Percentiles rank a stretch among this genome's conserved stretches.
Evolutionary conservation across 2,113 vertebrate genomes (phyloP).

Genomic region (Acinonyx jubatus): DNA sequence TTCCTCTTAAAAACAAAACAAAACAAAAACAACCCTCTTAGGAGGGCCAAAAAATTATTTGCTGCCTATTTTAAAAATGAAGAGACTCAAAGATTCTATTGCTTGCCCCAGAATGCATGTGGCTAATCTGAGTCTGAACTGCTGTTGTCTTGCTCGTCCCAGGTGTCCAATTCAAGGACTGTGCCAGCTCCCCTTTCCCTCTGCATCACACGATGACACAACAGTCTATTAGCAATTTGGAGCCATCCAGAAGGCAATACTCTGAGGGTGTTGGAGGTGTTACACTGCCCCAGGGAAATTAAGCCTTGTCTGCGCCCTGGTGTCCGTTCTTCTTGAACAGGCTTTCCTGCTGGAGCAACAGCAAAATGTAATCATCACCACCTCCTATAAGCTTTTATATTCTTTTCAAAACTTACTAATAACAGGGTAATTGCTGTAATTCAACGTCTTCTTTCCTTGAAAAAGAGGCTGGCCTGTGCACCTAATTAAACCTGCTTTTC

Average conservation of each 20-base stretch:
- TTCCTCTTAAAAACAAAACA: neutral
- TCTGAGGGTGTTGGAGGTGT: neutral
- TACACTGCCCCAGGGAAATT: neutral
- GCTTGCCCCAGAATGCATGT: neutral
- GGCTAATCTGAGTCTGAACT: neutral
- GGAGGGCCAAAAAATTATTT: neutral
- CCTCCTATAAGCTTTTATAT: neutral
- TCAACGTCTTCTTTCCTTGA: neutral
- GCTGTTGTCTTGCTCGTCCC: neutral
- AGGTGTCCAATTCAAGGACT: neutral
- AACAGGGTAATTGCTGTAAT: conserved; percentile 42
- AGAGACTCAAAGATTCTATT: neutral
- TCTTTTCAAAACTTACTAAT: neutral
- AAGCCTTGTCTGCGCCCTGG: neutral
- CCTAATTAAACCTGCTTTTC: conserved; percentile 49
- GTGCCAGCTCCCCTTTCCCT: neutral
- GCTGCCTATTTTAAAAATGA: neutral
- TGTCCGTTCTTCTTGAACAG: neutral
- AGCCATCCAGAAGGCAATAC: neutral
- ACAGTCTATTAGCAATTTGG: neutral
- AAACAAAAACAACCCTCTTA: neutral
- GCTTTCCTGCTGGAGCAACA: neutral
- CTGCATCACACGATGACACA: neutral
- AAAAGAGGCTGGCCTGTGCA: neutral
- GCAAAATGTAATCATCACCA: neutral